Percentiles rank a stretch among this genome's conserved stretches.
phyloP scores from a whole-genome alignment of 2,888 invertebrate species.

The Archips crataeganus region DNA sequence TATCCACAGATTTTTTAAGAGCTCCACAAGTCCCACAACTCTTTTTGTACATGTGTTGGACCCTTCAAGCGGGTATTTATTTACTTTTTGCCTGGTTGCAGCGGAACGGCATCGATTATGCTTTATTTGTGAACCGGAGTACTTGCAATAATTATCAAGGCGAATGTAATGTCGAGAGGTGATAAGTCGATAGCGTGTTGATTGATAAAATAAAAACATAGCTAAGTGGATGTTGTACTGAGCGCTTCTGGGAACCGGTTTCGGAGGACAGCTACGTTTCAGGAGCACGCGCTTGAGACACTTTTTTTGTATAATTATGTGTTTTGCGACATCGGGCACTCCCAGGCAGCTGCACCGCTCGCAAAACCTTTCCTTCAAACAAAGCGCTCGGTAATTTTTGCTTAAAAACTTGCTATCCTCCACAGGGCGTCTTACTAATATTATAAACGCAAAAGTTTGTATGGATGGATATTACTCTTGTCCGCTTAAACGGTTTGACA shows the following conservation, averaged over 20 bases:
- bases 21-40: conserved; percentile 49
- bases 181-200: conserved; percentile 36
- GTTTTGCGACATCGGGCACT: conserved; percentile 29
- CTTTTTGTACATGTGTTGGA: conserved; percentile 44
- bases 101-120: conserved; percentile 38
- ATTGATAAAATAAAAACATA: conserved; percentile 36
- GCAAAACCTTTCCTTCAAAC: conserved; percentile 16
- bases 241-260: conserved; percentile 28
- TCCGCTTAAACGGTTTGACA: too few relatives aligned
- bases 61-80: conserved; percentile 42
- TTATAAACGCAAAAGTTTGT: too few relatives aligned
- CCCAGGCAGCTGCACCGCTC: conserved; percentile 25
- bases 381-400: conserved; percentile 15
- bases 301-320: conserved; percentile 36
- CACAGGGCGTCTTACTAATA: conserved; percentile 51
- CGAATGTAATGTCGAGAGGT: conserved; percentile 35
- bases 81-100: conserved; percentile 42
- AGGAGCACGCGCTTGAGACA: conserved; percentile 24
- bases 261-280: conserved; percentile 25
- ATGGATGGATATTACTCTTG: too few relatives aligned
- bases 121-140: conserved; percentile 29
- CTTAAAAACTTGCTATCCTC: conserved; percentile 53
- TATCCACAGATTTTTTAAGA: conserved; percentile 71
- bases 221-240: conserved; percentile 21
- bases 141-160: conserved; percentile 38